These are phyloP conservation scores for Gambusia affinis DNA, from an alignment of 2,113 vertebrate genomes.

Conservation along the genomic window DNA sequence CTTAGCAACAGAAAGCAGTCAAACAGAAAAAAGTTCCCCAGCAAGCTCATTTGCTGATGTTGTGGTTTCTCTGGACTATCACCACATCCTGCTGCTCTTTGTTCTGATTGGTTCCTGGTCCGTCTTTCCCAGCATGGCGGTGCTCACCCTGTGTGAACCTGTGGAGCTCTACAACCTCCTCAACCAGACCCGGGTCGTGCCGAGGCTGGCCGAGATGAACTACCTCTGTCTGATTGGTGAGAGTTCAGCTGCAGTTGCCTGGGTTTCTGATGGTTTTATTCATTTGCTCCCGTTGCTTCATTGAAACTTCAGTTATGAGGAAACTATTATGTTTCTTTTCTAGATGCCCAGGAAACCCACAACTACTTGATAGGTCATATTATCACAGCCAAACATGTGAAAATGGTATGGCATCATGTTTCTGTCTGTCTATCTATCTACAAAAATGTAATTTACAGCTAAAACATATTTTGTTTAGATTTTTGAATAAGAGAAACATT, in stretches of 20 bases:
- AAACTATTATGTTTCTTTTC: slow-evolving; percentile 18
- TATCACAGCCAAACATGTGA: slow-evolving; percentile 82
- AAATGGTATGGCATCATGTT: slow-evolving; percentile 69
- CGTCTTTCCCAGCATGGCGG: slow-evolving; percentile 70
- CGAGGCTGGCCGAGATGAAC: slow-evolving; percentile 82
- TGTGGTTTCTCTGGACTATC: neutral
- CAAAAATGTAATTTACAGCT: no score
- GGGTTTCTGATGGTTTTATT: neutral
- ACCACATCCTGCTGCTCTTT: neutral
- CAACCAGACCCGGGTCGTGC: slow-evolving; percentile 76
- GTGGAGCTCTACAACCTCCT: slow-evolving; percentile 86
- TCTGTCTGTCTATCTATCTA: no score
- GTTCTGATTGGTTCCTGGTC: neutral
- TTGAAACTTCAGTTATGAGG: neutral
- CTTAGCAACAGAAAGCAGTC: slow-evolving; percentile 38
- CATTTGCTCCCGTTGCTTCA: neutral
- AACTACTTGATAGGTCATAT: slow-evolving; percentile 86
- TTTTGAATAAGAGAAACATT: no score
- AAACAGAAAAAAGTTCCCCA: slow-evolving; percentile 1
- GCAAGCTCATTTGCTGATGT: neutral
- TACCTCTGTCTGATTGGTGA: slow-evolving; percentile 88
- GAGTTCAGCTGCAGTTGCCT: slow-evolving; percentile 8
- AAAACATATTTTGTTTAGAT: no score
- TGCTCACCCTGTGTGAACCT: slow-evolving; percentile 79
- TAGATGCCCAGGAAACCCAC: slow-evolving; percentile 84